Conservation (phyloP, 2,797 vertebrate species). For the Cynodonichthys magdalenae region DNA sequence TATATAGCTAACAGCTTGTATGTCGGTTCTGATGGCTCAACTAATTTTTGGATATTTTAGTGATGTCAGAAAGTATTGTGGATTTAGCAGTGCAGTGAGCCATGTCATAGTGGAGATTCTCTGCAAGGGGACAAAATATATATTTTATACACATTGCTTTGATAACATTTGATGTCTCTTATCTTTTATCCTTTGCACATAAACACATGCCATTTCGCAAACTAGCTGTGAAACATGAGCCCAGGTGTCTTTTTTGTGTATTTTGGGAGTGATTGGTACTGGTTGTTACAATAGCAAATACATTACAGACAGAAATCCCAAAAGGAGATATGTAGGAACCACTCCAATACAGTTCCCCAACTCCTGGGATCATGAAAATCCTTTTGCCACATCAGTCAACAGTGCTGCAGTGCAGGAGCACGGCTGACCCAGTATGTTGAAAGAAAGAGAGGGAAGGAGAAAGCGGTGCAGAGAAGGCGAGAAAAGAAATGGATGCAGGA, state of each 20-base stretch:
- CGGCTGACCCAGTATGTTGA: constrained; percentile 65
- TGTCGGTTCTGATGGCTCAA: constrained; percentile 41
- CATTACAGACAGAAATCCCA: constrained; percentile 1
- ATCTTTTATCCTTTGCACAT: neutral
- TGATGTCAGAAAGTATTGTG: constrained; percentile 7
- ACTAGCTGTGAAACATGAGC: neutral
- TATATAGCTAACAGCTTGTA: constrained; percentile 17
- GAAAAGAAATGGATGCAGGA: constrained; percentile 26
- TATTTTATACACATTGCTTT: no score
- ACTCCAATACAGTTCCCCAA: constrained; percentile 3
- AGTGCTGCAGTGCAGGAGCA: constrained; percentile 72
- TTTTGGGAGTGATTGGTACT: neutral
- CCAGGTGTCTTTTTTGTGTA: no score
- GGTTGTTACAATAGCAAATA: neutral
- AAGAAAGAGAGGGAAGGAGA: constrained; percentile 42
- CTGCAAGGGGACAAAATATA: neutral
- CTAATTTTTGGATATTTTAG: constrained; percentile 31
- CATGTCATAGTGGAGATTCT: neutral
- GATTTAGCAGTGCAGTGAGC: constrained; percentile 8
- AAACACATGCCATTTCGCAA: neutral
- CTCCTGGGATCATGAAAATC: constrained; percentile 31
- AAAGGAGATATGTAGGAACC: neutral
- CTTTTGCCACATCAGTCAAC: constrained; percentile 54
- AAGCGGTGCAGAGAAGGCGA: constrained; percentile 33
- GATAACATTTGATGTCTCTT: neutral